Evolutionary conservation across 2,797 vertebrate genomes (phyloP), one percentile per base, ranked within the genome.

Genomic region (Chelon auratus): DNA sequence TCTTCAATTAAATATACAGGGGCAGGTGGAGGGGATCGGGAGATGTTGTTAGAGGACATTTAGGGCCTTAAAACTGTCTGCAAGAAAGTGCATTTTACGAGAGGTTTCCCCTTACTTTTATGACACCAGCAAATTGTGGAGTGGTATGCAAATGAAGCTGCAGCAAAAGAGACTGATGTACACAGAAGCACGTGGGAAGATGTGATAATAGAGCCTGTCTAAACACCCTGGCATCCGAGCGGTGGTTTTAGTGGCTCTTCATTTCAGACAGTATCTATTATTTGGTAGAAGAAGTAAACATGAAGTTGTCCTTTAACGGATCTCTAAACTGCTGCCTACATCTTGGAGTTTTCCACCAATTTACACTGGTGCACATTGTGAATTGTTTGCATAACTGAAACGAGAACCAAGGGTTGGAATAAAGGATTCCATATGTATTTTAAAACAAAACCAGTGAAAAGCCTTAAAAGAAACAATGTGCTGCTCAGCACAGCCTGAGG

Each of bases 1-100:
- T 52, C 9, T 47, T 68, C 43, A 56, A 62, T 80, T 48, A 14
- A 56, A 65, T 61, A 22, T 6, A 48, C n/a, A 51, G 13, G 40
- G 52, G 11, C 36, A 4, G 18, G 3, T 24, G n/a, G 36, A 68
- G 52, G 45, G 24, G 55, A 54, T 51, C 52, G 18, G 58, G 7
- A 57, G 40, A 22, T 37, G 14, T 40, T 47, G 58, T 69, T 36
- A 22, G 12, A 58, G 52, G 20, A 56, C 6, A 6, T 78, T 62
- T 17, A 22, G 14, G 40, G 33, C 12, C 18, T 51, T 39, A 6
- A 37, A 64, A 54, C 6, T 11, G 37, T 26, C 33, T 14, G n/a
- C 48, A 60, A 40, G 72, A 51, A 52, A 30, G 2, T 15, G 8
- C 11, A 2, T 68, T 2, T 55, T 0, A 54, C 13, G 8, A 55